Conservation (phyloP, 2,113 vertebrate genomes). For the Forbesichthys agassizii region DNA sequence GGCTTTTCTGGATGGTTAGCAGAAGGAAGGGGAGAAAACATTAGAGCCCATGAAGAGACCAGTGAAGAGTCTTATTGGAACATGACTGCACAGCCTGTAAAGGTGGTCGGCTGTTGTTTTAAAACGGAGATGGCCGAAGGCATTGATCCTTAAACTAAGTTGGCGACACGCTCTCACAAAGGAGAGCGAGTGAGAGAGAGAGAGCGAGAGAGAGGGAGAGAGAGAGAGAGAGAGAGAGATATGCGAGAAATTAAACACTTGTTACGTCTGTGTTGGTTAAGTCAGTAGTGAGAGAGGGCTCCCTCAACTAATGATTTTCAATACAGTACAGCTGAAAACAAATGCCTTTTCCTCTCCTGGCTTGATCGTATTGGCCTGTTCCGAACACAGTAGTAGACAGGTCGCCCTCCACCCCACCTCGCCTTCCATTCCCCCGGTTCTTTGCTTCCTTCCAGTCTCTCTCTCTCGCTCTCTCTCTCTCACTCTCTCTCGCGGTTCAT, state of each 20-base stretch:
- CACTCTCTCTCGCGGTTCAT: neutral
- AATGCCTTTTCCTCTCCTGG: slow-evolving; percentile 8
- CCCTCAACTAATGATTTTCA: slow-evolving; percentile 23
- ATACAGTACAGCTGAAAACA: slow-evolving; percentile 13
- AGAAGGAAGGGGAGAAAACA: slow-evolving; percentile 37
- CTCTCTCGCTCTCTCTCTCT: slow-evolving; percentile 2
- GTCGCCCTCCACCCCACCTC: too few relatives aligned
- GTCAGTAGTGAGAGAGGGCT: slow-evolving; percentile 39
- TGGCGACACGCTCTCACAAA: neutral
- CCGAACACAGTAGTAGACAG: too few relatives aligned
- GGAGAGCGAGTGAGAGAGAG: neutral
- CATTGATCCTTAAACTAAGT: neutral
- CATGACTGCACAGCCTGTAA: too few relatives aligned
- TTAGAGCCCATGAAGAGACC: too few relatives aligned
- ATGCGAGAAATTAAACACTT: neutral
- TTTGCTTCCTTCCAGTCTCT: neutral
- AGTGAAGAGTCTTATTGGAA: too few relatives aligned
- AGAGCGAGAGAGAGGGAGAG: too few relatives aligned
- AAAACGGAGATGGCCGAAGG: neutral
- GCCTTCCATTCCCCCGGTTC: neutral
- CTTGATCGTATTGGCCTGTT: too few relatives aligned
- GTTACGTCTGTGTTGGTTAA: slow-evolving; percentile 42
- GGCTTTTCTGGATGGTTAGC: slow-evolving; percentile 30
- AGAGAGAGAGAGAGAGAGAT: neutral
- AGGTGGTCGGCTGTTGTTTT: neutral